Base-by-base conservation (phyloP, 1,140 invertebrate genomes). In the Drosophila bocqueti region DNA sequence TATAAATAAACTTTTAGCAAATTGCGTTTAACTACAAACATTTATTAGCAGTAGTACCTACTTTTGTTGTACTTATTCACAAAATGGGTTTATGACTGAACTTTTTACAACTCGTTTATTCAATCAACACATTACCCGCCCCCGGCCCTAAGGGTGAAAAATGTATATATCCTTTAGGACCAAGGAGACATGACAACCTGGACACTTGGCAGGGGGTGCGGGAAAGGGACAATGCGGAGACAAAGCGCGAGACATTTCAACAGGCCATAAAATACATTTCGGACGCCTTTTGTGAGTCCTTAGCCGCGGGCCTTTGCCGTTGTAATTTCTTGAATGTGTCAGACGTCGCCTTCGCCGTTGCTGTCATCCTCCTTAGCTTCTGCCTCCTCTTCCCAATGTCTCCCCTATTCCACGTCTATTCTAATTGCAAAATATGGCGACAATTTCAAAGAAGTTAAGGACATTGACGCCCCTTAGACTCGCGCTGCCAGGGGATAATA, bases 291-390 rank as follows among this genome's bases (percentile, higher is more conserved):
- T 79, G 67, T 76, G 72, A 78, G 82, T 74, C 75, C 71, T 72
- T 49, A 46, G 58, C 64, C 57, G 59, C 55, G 49, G 80, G 77
- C 84, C 76, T 72, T 75, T 72, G 84, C 73, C 84, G 81, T 57
- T 90, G 85, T 89, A 89, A 89, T 89, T 89, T 84, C 81, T 90
- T 89, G 77, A 89, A 89, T 89, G 84, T 87, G 85, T 87, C 84
- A 83, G 74, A 64, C 58, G 38, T 66, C 80, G 58, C 73, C 52
- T 55, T 38, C 15, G 52, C 21, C 62, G 52, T 50, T 18, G 46
- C 36, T 55, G 43, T 65, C 61, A 75, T 75, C 50, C 57, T 49
- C 34, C 7, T 16, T n/a, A n/a, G 38, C 66, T 63, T 2, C 45
- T 52, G 43, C 49, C 43, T 50, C 43, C 40, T 55, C 47, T 36